Conservation (phyloP, 2,888 invertebrate genomes). For the Rhingia campestris region DNA sequence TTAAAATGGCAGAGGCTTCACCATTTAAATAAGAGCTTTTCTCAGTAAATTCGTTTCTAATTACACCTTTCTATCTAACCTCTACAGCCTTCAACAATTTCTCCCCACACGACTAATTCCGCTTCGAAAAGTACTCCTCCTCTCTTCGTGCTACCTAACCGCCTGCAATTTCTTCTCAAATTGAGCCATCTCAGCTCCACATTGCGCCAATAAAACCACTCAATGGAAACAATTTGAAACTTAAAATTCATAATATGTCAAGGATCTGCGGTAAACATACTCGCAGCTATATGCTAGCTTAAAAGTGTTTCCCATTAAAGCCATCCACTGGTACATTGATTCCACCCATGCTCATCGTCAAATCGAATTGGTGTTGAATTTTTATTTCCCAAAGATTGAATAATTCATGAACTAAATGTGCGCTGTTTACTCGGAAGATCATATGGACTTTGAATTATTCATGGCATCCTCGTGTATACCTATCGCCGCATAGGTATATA, state of each 20-base stretch:
- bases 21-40: no score
- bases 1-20: no score
- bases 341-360: constrained; percentile 18
- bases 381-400: constrained; percentile 29
- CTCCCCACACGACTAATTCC: no score
- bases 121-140: no score
- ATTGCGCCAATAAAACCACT: not conserved
- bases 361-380: constrained; percentile 45
- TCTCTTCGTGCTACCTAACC: no score
- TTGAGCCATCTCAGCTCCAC: not conserved
- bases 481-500: not conserved
- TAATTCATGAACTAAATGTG: constrained; percentile 44
- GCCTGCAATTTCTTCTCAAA: not conserved
- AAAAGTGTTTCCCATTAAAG: constrained; percentile 26
- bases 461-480: constrained; percentile 24
- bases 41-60: no score
- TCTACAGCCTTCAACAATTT: no score
- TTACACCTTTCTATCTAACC: no score
- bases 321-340: constrained; percentile 19
- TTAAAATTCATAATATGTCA: constrained; percentile 25
- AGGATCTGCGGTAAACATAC: constrained; percentile 3
- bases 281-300: not conserved
- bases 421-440: constrained; percentile 37
- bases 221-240: constrained; percentile 2
- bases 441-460: constrained; percentile 48